phyloP scores from a whole-genome alignment of 2,113 vertebrate species.

The Capreolus pygargus region DNA sequence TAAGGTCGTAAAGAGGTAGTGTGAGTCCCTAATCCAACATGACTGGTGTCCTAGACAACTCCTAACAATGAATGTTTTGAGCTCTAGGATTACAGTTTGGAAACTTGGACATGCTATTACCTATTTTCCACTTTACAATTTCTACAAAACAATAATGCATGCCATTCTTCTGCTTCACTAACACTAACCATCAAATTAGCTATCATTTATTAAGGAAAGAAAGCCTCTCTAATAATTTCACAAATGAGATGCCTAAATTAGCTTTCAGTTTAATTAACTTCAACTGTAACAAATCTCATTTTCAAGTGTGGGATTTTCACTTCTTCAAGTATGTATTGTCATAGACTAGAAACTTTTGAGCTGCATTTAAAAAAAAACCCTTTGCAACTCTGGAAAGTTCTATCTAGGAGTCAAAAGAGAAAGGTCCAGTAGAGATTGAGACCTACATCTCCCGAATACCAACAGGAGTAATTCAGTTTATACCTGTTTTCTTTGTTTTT shows the following conservation, averaged over 20 bases:
- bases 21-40: not conserved
- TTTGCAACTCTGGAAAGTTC: not conserved
- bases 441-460: not conserved
- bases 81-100: not conserved
- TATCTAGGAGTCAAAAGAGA: not conserved
- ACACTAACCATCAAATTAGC: not conserved
- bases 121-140: not conserved
- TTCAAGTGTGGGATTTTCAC: not conserved
- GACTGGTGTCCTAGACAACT: not conserved
- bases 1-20: not conserved
- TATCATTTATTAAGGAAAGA: not conserved
- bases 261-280: not conserved
- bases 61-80: not conserved
- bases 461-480: not conserved
- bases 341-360: not conserved
- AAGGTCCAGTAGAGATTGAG: not conserved
- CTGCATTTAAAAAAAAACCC: not conserved
- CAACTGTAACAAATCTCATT: not conserved
- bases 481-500: not conserved
- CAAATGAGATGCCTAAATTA: not conserved
- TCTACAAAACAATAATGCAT: not conserved
- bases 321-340: not conserved
- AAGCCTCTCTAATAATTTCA: not conserved
- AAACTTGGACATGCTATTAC: not conserved
- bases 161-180: not conserved